Base-by-base conservation (phyloP, 2,113 vertebrate species). In the Petrocephalus microphthalmus region DNA sequence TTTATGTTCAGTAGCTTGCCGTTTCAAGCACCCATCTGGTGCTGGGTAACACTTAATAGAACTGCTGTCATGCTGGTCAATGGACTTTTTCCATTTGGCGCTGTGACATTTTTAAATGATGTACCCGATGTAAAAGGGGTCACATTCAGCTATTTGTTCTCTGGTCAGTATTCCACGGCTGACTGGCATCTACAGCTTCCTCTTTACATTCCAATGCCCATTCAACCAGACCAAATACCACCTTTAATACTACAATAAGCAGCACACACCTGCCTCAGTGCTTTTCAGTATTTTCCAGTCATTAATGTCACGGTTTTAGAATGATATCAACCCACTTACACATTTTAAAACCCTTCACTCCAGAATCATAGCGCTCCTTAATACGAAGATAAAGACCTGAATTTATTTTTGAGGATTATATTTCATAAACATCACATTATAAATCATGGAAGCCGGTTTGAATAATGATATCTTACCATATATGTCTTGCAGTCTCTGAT, bases 141-240 rank as follows among this genome's bases (percentile, higher is more conserved):
- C n/a, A 0, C 1, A 20, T 10, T 10, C 8, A 17, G 11, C 11
- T 7, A 5, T 1, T 4, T n/a, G 6, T 4, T 84, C 1, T 0
- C 17, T 19, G 49, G 25, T 7, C 15, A 33, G n/a, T 53, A 29
- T 54, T 25, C 47, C 0, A 7, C 8, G 53, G n/a, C 17, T 19
- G 74, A 42, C 29, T 37, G 74, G 2, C 8, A 81, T 15, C 5
- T 19, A 42, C 51, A 11, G 25, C n/a, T 82, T 82, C 19, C 49
- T 33, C 49, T 7, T 54, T 53, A 7, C 19, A 11, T 53, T 85
- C 15, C 52, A 52, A 13, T n/a, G 6, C 2, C 11, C 20, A 17
- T 74, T 84, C 17, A 47, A n/a, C 15, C 82, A 53, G 11, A 7
- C 22, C 49, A 8, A 54, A 85, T 7, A 85, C n/a, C 22, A 17